These are phyloP conservation scores for Urophycis tenuis DNA, from an alignment of 2,797 vertebrate species.

Conservation along the genomic window DNA sequence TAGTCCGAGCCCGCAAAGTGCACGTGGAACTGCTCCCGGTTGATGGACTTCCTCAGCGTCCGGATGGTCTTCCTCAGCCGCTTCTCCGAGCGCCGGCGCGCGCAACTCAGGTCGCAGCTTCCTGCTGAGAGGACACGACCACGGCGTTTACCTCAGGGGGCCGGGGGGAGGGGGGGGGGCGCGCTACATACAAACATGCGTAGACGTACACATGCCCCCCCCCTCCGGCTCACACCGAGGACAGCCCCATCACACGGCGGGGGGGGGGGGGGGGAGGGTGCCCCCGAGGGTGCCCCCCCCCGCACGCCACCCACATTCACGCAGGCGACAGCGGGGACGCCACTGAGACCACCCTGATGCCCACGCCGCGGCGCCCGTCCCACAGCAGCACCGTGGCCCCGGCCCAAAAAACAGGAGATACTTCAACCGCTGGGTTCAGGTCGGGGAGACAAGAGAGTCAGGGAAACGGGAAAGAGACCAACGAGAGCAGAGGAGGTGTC, in stretches of 20 bases:
- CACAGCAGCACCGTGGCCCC: constrained; percentile 32
- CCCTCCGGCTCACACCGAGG: constrained; percentile 12
- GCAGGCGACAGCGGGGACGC: neutral
- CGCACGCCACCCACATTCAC: too few species aligned
- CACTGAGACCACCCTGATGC: too few species aligned
- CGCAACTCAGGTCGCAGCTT: constrained; percentile 83
- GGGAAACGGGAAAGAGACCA: constrained; percentile 30
- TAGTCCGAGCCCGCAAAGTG: constrained; percentile 81
- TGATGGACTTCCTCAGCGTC: constrained; percentile 88
- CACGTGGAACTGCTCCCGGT: constrained; percentile 87
- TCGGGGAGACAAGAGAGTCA: constrained; percentile 41
- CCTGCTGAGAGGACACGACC: constrained; percentile 68
- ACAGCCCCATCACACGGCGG: too few species aligned
- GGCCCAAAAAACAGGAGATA: constrained; percentile 98
- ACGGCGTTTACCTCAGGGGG: constrained; percentile 29
- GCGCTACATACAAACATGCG: constrained; percentile 8
- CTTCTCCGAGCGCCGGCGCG: constrained; percentile 84
- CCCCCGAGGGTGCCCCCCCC: too few species aligned
- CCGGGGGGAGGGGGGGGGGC: neutral
- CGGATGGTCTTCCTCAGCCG: constrained; percentile 88
- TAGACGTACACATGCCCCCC: constrained; percentile 34
- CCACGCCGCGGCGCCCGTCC: neutral
- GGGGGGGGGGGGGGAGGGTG: too few species aligned
- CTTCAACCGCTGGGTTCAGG: constrained; percentile 67
- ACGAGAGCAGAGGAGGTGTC: constrained; percentile 46